Evolutionary conservation across 2,113 vertebrate genomes (phyloP), one percentile per base, ranked within the genome.

Genomic region (Chaetodon auriga): DNA sequence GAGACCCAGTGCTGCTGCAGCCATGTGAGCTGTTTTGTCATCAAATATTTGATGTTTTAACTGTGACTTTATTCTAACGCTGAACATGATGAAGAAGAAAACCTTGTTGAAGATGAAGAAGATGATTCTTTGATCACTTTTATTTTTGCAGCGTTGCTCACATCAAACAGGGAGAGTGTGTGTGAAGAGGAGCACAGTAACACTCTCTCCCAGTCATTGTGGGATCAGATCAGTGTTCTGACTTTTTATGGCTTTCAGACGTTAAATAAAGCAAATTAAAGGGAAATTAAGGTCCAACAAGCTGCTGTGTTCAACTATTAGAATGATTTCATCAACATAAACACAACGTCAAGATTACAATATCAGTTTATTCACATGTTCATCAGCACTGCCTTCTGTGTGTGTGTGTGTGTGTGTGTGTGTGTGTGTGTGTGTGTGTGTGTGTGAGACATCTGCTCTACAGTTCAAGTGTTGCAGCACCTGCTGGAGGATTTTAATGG

Each of bases 381-480:
- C 36, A 45, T 54, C 63, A 79, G 43, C 19, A 21, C 23, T 45
- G 30, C 30, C 30, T 30, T 30, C 30, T 30, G 30, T 30, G 30
- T 30, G 30, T 35, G 3, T 72, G 30, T 63, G 18, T 35, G 23
- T 68, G 55, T 62, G 45, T 46, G 14, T 36, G 30, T 63, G 18
- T 35, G 19, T 68, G 55, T 62, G 45, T 46, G 14, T 36, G 30
- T 76, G 23, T 43, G n/a, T 75, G 43, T 45, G 11, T 45, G 30
- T 30, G 30, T 30, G 11, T 45, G 46, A 3, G 57, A 54, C 83
- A 81, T 78, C 83, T 86, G 57, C 70, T 86, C 16, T 49, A 49
- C 48, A 70, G 60, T 69, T 80, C n/a, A 58, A 73, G n/a, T 68
- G 68, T 81, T 49, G 43, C 66, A 75, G 38, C 74, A 81, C 60